phyloP scores from a whole-genome alignment of 2,888 invertebrate genomes.

The Callyntrura guangdongensis region DNA sequence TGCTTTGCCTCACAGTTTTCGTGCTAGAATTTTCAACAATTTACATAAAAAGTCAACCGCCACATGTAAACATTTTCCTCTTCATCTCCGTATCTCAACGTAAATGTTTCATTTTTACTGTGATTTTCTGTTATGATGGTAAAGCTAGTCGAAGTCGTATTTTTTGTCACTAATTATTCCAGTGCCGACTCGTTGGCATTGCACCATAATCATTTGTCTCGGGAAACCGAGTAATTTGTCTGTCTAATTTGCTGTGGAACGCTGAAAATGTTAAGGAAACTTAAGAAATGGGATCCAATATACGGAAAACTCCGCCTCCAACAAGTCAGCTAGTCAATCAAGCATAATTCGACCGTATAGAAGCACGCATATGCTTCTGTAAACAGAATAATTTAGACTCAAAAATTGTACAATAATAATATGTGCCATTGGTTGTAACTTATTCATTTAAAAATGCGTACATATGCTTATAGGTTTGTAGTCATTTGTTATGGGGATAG shows the following conservation, averaged over 20 bases:
- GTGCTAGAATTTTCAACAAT: constrained; percentile 45
- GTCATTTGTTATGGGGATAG: not conserved
- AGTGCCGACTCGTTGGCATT: constrained; percentile 82
- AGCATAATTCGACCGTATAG: constrained; percentile 68
- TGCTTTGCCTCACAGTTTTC: constrained; percentile 47
- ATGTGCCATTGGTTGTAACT: not conserved
- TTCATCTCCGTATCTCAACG: constrained; percentile 7
- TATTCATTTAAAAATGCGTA: not conserved
- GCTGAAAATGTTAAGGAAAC: constrained; percentile 80
- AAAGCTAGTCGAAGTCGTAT: constrained; percentile 44
- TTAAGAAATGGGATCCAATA: constrained; percentile 81
- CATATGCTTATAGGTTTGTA: not conserved
- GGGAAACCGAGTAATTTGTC: constrained; percentile 84
- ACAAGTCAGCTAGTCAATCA: constrained; percentile 78
- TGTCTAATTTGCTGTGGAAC: constrained; percentile 85
- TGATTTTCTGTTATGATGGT: not conserved
- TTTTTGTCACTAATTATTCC: constrained; percentile 84
- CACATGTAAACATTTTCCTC: constrained; percentile 7
- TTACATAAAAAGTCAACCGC: constrained; percentile 26
- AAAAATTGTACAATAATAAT: not conserved
- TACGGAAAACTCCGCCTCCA: constrained; percentile 71
- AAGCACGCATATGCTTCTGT: not conserved
- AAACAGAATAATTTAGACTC: not conserved
- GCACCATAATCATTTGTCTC: constrained; percentile 84
- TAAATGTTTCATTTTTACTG: constrained; percentile 20